Evolutionary conservation across 2,888 invertebrate species (phyloP).

Genomic region (Entomobrya multifasciata): DNA sequence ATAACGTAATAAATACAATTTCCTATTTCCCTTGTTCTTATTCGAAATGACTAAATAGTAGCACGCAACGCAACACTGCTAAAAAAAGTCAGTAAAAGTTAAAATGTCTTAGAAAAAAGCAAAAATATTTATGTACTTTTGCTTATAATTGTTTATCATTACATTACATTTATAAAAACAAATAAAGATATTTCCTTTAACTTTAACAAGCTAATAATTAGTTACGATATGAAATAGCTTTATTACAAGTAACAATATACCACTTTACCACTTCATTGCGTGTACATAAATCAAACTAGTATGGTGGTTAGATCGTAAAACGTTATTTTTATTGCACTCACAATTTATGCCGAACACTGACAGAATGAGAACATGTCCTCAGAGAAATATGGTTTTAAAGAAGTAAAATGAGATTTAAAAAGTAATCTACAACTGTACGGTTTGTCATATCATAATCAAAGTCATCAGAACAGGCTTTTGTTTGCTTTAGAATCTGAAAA

Average conservation of each 20-base stretch:
- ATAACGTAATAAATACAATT: background rate
- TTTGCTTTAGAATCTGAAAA: conserved; percentile 10
- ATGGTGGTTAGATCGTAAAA: conserved; percentile 5
- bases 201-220: background rate
- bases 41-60: background rate
- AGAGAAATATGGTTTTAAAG: background rate
- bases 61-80: background rate
- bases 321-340: background rate
- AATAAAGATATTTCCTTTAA: conserved; percentile 6
- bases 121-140: conserved; percentile 10
- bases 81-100: background rate
- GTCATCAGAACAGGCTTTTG: background rate
- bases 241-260: background rate
- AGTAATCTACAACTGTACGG: conserved; percentile 12
- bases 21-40: background rate
- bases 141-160: background rate
- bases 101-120: too few species aligned
- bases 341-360: conserved; percentile 32
- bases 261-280: too few species aligned
- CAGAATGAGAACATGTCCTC: conserved; percentile 29
- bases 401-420: conserved; percentile 24
- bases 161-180: too few species aligned
- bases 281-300: conserved; percentile 13
- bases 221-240: background rate
- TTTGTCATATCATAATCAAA: background rate